Conservation (phyloP, 2,888 invertebrate genomes). For the Habroteleia sp. region DNA sequence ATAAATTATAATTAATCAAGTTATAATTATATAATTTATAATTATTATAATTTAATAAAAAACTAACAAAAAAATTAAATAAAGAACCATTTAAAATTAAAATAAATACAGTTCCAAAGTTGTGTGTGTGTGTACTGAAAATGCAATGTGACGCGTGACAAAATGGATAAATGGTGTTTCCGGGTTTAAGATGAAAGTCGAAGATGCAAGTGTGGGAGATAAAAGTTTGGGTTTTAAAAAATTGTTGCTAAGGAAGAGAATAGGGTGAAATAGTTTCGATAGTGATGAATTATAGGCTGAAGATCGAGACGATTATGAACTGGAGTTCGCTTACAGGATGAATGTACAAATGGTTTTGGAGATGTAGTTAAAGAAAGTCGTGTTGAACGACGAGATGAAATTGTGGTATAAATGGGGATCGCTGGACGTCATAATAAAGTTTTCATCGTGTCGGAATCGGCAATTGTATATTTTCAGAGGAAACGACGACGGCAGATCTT, state of each 20-base stretch:
- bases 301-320: slow-evolving; percentile 44
- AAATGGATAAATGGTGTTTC: slow-evolving; percentile 11
- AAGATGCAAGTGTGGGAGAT: slow-evolving; percentile 27
- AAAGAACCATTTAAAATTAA: no score
- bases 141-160: slow-evolving; percentile 16
- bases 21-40: no score
- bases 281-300: slow-evolving; percentile 40
- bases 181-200: slow-evolving; percentile 36
- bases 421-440: slow-evolving; percentile 41
- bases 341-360: slow-evolving; percentile 42
- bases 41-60: no score
- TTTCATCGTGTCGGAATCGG: slow-evolving; percentile 24
- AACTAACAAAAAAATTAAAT: no score
- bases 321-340: slow-evolving; percentile 15
- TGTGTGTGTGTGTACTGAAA: not conserved
- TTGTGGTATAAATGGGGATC: slow-evolving; percentile 37
- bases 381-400: slow-evolving; percentile 33
- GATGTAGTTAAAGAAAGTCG: slow-evolving; percentile 48
- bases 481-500: slow-evolving; percentile 10
- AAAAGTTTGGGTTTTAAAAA: slow-evolving; percentile 27
- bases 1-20: no score
- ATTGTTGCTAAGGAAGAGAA: slow-evolving; percentile 1
- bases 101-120: no score
- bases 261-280: slow-evolving; percentile 19
- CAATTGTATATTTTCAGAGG: slow-evolving; percentile 24